These are phyloP conservation scores for Zelleria hepariella DNA, from an alignment of 2,888 invertebrate genomes.

Conservation along the genomic window DNA sequence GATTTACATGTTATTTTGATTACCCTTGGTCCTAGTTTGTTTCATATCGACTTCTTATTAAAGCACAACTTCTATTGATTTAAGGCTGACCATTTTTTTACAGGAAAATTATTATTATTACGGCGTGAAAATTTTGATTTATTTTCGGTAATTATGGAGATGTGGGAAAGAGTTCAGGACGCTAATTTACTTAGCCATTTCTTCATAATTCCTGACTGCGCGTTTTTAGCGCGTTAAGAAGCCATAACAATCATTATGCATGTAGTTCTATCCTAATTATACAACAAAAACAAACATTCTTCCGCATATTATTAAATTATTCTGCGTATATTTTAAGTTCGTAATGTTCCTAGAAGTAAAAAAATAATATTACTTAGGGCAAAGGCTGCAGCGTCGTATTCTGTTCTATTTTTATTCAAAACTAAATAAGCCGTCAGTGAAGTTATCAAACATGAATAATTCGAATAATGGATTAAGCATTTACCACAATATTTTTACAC, in stretches of 20 bases:
- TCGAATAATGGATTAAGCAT: neutral
- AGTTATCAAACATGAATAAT: neutral
- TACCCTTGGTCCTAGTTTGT: neutral
- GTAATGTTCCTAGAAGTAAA: constrained; percentile 58
- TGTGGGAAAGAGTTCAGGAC: no score
- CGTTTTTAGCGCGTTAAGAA: neutral
- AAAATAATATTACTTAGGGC: constrained; percentile 8
- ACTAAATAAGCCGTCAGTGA: neutral
- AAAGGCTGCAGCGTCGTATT: neutral
- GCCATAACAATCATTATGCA: neutral
- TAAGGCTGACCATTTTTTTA: neutral
- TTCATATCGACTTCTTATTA: neutral
- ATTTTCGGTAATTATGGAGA: no score
- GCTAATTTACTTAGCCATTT: no score
- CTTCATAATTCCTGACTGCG: no score
- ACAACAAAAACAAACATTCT: constrained; percentile 2
- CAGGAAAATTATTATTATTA: neutral
- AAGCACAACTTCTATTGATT: neutral
- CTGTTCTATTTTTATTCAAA: neutral
- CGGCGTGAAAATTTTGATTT: no score
- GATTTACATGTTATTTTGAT: neutral
- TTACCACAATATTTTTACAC: neutral
- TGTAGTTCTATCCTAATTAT: neutral
- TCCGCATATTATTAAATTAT: constrained; percentile 36
- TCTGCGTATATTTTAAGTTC: constrained; percentile 58